Evolutionary conservation across 2,888 invertebrate species (phyloP), one percentile per base, ranked within the genome.

Genomic region (Tachina grossa): DNA sequence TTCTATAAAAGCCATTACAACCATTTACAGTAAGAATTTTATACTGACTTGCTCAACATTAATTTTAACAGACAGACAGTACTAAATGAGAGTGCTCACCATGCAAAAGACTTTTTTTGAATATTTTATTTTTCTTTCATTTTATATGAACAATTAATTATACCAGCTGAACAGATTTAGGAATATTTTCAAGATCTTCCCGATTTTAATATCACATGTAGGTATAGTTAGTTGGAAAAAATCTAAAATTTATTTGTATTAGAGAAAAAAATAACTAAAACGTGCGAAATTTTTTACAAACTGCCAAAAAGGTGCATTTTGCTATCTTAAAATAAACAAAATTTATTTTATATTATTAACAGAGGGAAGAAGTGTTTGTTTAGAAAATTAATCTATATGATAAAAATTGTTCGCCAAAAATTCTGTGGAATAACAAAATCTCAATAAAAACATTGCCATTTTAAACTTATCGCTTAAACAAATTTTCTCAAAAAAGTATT

Each of bases 371-470:
- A 31, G 31, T 75, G 4, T 41, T 51, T 16, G 10, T 13, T 16
- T 61, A 16, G n/a, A 43, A n/a, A 11, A 65, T 22, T 75, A 49
- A 49, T n/a, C 72, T 72, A 68, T 79, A 76, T 85, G 69, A 76
- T 68, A 83, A 66, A 47, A 59, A 61, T 53, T 78, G 49, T 49
- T 51, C 31, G 1, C 9, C 9, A 82, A 31, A 59, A 61, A 79
- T 63, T 81, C 39, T 79, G 55, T 61, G 45, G 8, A 66, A 76
- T 76, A 51, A 72, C 65, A 43, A 66, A 47, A 65, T 66, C 61
- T 71, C 22, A 75, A 80, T 59, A 6, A 45, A 75, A 83, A 84
- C 79, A 87, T 84, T 87, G 87, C 87, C 87, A 86, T 87, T 87
- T 87, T 84, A 75, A 80, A 55, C 13, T 55, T 63, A 76, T 13